Evolutionary conservation across 2,113 vertebrate genomes (phyloP), one percentile per base, ranked within the genome.

Genomic region (Aythya baeri): DNA sequence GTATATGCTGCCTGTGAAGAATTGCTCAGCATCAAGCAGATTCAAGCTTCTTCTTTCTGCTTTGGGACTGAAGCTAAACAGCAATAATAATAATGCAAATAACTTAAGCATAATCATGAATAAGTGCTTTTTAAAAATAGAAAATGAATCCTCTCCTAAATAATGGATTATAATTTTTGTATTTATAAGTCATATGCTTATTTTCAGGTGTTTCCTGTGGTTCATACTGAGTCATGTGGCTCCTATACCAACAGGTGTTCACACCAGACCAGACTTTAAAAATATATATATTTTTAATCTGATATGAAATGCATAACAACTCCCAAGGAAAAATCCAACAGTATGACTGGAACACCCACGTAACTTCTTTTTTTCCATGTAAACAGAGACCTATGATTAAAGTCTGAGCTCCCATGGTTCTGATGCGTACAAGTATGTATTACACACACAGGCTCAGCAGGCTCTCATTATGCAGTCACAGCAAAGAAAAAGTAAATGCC

Each of bases 401-500:
- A 98, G 91, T 73, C 91, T 96, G 87, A 95, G 91, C 73, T 95
- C 88, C 95, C 88, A 89, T 55, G 83, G 93, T 94, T 97, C 95
- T 90, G 93, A 96, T 94, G 52, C 91, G 84, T 44, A 93, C 80
- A 96, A 89, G 93, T 92, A 86, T 85, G 93, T 22, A 32, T 95
- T 94, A 91, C 83, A 94, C 74, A 91, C 88, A 86, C 79, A 52
- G 73, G 32, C 95, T 94, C 93, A 97, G 95, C 94, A 94, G 91
- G 93, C 70, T 90, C 67, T 97, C 95, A 92, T 96, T 97, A 96
- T 92, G 88, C 76, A 97, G 84, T 96, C 93, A 93, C 78, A 96
- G 94, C 95, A 93, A 92, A 97, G 88, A 72, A 95, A 91, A 96
- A 94, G 86, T 91, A 94, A 97, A 95, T 94, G 95, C 89, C 70